Conservation (phyloP, 2,888 invertebrate species). For the Sphecodes monilicornis region DNA sequence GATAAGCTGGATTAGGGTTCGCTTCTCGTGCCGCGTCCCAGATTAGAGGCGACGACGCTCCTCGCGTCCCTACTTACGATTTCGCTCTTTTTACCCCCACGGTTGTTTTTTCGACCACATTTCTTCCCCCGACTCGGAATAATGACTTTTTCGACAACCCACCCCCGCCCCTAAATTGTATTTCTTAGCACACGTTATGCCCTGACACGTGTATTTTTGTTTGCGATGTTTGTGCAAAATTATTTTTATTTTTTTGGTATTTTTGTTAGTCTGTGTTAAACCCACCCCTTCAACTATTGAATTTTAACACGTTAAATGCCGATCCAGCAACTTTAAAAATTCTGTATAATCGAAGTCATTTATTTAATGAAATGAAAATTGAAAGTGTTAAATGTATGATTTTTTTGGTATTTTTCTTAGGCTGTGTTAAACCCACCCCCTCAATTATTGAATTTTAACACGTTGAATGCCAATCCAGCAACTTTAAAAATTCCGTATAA, state of each 20-base stretch:
- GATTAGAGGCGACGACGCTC: slow-evolving; percentile 82
- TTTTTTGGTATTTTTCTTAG: too few species aligned
- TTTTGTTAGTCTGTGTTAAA: too few species aligned
- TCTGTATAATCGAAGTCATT: too few species aligned
- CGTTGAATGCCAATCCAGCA: too few species aligned
- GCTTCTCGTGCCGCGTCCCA: slow-evolving; percentile 82
- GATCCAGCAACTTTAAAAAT: too few species aligned
- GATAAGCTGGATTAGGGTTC: slow-evolving; percentile 88
- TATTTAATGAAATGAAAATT: too few species aligned
- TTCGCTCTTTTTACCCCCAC: slow-evolving; percentile 52
- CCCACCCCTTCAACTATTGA: background rate
- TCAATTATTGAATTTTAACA: too few species aligned
- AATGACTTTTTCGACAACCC: slow-evolving; percentile 21
- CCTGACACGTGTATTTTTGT: background rate
- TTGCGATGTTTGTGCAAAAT: background rate
- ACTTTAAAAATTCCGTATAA: too few species aligned
- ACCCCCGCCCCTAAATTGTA: background rate
- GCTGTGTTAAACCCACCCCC: too few species aligned
- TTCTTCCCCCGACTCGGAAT: slow-evolving; percentile 52
- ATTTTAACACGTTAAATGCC: too few species aligned
- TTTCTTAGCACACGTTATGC: background rate
- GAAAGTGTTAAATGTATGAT: too few species aligned
- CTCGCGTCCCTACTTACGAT: slow-evolving; percentile 68
- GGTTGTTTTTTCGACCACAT: slow-evolving; percentile 57
- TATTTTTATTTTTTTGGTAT: background rate